These are phyloP conservation scores for Sakesphorus luctuosus DNA, from an alignment of 2,113 vertebrate genomes.

Conservation along the genomic window DNA sequence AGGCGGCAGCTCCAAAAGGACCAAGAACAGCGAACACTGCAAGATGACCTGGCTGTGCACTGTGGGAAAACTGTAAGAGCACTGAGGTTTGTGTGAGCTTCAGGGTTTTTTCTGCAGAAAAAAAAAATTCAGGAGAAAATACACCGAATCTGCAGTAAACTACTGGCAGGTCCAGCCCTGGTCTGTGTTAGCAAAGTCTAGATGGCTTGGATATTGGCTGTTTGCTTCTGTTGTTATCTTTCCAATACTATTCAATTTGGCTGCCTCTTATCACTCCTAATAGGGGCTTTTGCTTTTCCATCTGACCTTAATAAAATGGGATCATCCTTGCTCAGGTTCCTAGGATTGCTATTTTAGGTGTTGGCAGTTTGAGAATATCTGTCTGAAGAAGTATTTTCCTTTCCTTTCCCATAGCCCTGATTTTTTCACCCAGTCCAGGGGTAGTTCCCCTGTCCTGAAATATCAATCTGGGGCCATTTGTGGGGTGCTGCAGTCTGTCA, in stretches of 20 bases:
- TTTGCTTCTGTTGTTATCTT: not conserved
- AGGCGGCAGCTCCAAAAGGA: not conserved
- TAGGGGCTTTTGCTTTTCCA: not conserved
- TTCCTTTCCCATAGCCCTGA: not conserved
- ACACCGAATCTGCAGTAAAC: not conserved
- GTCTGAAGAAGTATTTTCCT: not conserved
- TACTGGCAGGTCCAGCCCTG: not conserved
- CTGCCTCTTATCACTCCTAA: not conserved
- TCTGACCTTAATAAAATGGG: conserved; percentile 2
- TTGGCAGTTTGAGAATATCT: not conserved
- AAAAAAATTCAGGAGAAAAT: not conserved
- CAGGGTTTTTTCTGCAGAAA: not conserved
- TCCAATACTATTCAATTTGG: not conserved
- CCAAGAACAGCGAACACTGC: not conserved
- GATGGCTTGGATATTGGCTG: not conserved
- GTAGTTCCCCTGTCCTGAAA: not conserved
- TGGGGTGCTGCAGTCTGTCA: not conserved
- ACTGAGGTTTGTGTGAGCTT: not conserved
- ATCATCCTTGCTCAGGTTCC: not conserved
- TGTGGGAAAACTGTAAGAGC: not conserved
- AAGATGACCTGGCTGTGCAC: not conserved
- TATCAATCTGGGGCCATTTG: not conserved
- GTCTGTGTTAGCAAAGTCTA: not conserved
- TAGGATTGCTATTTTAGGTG: not conserved
- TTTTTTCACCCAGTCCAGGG: not conserved